A percentile compares a stretch with the other conserved stretches of the same genome.
phyloP scores from a whole-genome alignment of 2,113 vertebrate genomes.

The Aegotheles bennettii region DNA sequence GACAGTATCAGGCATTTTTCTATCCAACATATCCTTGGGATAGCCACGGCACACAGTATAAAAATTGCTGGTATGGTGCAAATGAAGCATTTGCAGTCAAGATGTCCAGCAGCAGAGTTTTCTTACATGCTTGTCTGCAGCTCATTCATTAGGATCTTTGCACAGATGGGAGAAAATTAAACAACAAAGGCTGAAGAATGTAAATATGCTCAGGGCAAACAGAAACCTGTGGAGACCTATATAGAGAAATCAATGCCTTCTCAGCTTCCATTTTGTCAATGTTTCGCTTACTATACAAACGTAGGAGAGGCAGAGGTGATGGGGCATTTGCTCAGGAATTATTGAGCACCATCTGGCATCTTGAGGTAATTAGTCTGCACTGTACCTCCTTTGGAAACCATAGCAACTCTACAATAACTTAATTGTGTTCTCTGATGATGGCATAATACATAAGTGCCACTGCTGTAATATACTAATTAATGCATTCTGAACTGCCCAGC shows the following conservation, averaged over 20 bases:
- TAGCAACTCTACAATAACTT: constrained; percentile 30
- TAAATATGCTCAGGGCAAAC: constrained; percentile 19
- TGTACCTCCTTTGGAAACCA: constrained; percentile 31
- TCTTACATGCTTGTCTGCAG: background rate
- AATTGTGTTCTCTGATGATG: constrained; percentile 13
- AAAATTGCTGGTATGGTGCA: background rate
- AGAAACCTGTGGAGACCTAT: background rate
- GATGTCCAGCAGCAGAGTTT: background rate
- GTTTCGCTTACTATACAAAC: constrained; percentile 60
- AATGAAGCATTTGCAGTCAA: background rate
- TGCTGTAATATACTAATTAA: constrained; percentile 21
- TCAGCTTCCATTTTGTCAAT: constrained; percentile 46
- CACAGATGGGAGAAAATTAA: constrained; percentile 31
- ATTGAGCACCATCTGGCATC: constrained; percentile 17
- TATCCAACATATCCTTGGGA: background rate
- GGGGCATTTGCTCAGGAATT: constrained; percentile 53
- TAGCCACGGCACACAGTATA: background rate
- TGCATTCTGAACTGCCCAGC: background rate
- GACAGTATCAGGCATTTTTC: background rate
- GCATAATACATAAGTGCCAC: constrained; percentile 9
- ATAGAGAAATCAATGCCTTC: constrained; percentile 50
- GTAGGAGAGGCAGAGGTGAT: constrained; percentile 8
- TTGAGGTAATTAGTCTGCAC: constrained; percentile 37
- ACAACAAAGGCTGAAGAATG: background rate
- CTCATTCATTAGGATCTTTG: constrained; percentile 11